A percentile compares a stretch with the other conserved stretches of the same genome.
Conservation (phyloP, 1,140 invertebrate genomes). For the Campodea augens region DNA sequence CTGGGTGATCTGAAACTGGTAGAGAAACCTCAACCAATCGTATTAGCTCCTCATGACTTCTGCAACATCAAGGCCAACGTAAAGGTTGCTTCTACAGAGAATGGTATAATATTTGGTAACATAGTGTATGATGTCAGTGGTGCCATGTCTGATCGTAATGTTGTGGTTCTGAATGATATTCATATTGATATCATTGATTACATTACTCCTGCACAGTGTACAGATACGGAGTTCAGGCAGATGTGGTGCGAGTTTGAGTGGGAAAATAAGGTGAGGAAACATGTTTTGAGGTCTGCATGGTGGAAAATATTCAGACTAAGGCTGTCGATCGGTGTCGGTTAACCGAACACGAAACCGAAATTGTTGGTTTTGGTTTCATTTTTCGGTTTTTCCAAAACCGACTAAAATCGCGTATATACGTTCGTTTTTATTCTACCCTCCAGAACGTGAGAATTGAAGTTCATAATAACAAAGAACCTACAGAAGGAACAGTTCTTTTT, state of each 20-base stretch:
- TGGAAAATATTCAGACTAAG: no score
- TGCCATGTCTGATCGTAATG: conserved; percentile 81
- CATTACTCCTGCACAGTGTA: conserved; percentile 91
- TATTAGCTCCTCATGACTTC: conserved; percentile 90
- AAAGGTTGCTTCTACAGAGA: conserved; percentile 90
- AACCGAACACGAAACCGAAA: no score
- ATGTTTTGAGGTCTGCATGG: no score
- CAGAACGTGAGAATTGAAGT: no score
- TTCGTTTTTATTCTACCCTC: no score
- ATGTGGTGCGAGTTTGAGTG: conserved; percentile 99
- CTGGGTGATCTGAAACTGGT: conserved; percentile 94
- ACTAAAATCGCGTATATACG: no score
- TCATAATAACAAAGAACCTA: no score
- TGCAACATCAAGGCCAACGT: conserved; percentile 95
- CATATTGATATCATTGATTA: conserved; percentile 99
- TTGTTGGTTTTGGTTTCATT: no score
- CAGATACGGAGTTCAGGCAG: conserved; percentile 84
- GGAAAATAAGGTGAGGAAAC: conserved; percentile 92
- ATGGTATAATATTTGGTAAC: conserved; percentile 98
- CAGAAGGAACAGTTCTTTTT: no score
- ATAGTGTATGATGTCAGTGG: conserved; percentile 96
- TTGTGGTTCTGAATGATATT: conserved; percentile 96
- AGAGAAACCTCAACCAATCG: conserved; percentile 87
- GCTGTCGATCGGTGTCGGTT: no score
- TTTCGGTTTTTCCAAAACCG: no score